Conservation (phyloP, 2,797 vertebrate species). For the Threskiornis aethiopicus region DNA sequence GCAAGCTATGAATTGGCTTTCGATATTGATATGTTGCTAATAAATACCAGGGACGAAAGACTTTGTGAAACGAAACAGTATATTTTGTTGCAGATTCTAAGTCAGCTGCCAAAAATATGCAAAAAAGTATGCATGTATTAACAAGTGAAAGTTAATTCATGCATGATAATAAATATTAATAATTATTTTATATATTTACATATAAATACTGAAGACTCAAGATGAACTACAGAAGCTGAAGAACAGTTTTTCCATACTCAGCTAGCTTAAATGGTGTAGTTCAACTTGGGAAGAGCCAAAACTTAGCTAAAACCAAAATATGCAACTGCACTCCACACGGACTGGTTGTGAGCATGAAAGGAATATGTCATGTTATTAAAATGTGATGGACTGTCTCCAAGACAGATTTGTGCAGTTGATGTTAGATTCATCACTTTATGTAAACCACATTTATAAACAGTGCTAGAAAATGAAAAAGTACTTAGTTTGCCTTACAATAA, state of each 20-base stretch:
- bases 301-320: conserved; percentile 30
- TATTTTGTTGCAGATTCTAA: not conserved
- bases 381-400: conserved; percentile 69
- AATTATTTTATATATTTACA: not conserved
- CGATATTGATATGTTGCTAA: not conserved
- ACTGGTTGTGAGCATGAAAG: conserved; percentile 41
- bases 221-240: not conserved
- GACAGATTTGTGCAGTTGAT: conserved; percentile 61
- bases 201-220: not conserved
- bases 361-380: conserved; percentile 73
- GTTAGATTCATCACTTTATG: conserved; percentile 64
- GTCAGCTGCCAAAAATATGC: not conserved
- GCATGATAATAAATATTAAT: not conserved
- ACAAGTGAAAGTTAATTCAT: not conserved
- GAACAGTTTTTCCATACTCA: not conserved
- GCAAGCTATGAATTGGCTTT: not conserved
- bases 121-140: not conserved
- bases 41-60: not conserved
- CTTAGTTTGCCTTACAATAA: conserved; percentile 34
- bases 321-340: not conserved
- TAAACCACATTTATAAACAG: conserved; percentile 65
- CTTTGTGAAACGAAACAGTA: not conserved
- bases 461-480: conserved; percentile 17
- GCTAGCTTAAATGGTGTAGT: not conserved
- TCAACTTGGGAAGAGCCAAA: not conserved